Conservation (phyloP, 53 echinoderm and acorn worm genomes). For the Henricia sp. region DNA sequence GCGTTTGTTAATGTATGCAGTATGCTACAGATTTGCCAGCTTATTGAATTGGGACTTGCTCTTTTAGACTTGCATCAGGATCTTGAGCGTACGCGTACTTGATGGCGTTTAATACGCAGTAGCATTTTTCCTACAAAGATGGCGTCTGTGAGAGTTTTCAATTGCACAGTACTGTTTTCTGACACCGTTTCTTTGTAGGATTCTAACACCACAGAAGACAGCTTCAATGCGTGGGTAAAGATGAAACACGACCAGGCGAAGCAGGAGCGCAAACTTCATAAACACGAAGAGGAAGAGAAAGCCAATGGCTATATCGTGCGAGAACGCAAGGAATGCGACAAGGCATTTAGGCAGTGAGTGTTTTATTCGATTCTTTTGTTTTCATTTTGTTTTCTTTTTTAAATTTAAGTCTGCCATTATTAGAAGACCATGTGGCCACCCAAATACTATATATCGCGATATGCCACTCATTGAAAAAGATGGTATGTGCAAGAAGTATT, state of each 20-base stretch:
- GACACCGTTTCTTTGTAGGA: slow-evolving; percentile 30
- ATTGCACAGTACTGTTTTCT: not conserved
- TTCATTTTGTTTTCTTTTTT: not conserved
- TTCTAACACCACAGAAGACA: slow-evolving; percentile 60
- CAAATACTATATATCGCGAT: no score
- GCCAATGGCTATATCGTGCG: slow-evolving; percentile 73
- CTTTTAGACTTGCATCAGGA: not conserved
- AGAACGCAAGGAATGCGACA: slow-evolving; percentile 84
- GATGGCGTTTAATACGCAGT: no score
- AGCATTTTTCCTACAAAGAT: no score
- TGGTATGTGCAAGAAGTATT: no score
- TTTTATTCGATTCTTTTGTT: not conserved
- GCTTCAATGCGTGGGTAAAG: slow-evolving; percentile 82
- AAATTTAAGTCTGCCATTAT: not conserved
- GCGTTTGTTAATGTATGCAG: no score
- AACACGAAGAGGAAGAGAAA: slow-evolving; percentile 72
- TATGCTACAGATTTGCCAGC: not conserved
- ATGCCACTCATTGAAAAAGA: no score
- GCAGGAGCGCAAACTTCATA: slow-evolving; percentile 63
- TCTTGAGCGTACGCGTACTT: not conserved
- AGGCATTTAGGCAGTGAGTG: slow-evolving; percentile 91
- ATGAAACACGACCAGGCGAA: slow-evolving; percentile 82
- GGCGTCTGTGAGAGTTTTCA: no score
- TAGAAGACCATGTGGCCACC: no score
- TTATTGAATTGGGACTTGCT: not conserved